phyloP scores from a whole-genome alignment of 2,113 vertebrate genomes.

The Colossoma macropomum region DNA sequence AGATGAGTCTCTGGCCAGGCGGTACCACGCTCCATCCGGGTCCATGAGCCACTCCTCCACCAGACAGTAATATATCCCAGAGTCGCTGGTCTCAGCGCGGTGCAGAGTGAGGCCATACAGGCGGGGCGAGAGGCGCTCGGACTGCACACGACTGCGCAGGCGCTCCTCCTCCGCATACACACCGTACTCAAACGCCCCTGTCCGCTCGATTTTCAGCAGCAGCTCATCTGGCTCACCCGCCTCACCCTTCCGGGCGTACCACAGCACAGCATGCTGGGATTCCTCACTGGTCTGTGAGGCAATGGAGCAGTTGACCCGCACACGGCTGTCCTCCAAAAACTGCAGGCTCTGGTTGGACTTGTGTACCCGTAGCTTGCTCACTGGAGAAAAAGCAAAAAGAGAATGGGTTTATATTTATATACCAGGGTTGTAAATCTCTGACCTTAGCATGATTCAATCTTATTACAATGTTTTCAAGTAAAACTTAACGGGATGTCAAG shows the following conservation, averaged over 20 bases:
- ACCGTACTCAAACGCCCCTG: constrained; percentile 87
- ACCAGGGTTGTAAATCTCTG: not conserved
- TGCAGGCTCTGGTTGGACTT: constrained; percentile 88
- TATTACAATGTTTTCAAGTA: no score
- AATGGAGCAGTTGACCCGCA: constrained; percentile 90
- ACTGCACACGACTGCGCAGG: constrained; percentile 88
- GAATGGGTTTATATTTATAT: not conserved
- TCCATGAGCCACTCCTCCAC: constrained; percentile 96
- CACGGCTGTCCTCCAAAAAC: constrained; percentile 87
- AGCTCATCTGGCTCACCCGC: constrained; percentile 85
- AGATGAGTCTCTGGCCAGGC: constrained; percentile 84
- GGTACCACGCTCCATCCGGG: constrained; percentile 87
- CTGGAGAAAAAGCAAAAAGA: constrained; percentile 69
- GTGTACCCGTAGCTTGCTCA: constrained; percentile 89
- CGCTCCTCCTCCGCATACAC: constrained; percentile 91
- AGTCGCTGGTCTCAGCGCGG: constrained; percentile 88
- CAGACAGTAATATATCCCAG: constrained; percentile 94
- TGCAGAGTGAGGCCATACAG: constrained; percentile 91
- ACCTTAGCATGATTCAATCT: not conserved
- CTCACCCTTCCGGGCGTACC: constrained; percentile 85
- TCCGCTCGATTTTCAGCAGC: constrained; percentile 90
- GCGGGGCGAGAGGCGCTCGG: constrained; percentile 84
- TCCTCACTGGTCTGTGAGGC: constrained; percentile 88
- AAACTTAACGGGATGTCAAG: no score
- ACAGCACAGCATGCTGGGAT: constrained; percentile 90